Percentiles rank a stretch among this genome's conserved stretches.
phyloP scores from a whole-genome alignment of 2,888 invertebrate species.

The Hyppa rectilinea region DNA sequence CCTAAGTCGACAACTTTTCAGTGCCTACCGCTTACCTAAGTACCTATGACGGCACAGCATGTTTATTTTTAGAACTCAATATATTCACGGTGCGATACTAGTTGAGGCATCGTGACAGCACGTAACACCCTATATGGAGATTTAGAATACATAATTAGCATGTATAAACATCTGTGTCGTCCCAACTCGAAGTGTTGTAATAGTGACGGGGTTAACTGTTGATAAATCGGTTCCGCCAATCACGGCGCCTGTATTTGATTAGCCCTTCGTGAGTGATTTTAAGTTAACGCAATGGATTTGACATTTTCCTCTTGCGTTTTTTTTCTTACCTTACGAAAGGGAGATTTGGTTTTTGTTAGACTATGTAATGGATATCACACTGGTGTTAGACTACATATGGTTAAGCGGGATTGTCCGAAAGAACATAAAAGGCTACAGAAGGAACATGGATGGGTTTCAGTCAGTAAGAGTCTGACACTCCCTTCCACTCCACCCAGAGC shows the following conservation, averaged over 20 bases:
- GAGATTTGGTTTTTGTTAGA: too few relatives aligned
- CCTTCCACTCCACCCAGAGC: too few relatives aligned
- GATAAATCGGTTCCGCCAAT: constrained; percentile 63
- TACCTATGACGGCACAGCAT: constrained; percentile 13
- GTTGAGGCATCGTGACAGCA: constrained; percentile 35
- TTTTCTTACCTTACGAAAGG: too few relatives aligned
- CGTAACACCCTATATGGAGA: constrained; percentile 43
- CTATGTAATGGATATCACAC: too few relatives aligned
- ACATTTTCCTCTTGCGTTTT: constrained; percentile 2
- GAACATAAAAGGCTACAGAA: too few relatives aligned
- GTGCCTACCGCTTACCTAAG: constrained; percentile 8
- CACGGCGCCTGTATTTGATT: constrained; percentile 49
- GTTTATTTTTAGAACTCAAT: constrained; percentile 49
- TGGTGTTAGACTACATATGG: too few relatives aligned
- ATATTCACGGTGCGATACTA: constrained; percentile 37
- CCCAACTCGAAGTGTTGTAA: constrained; percentile 49
- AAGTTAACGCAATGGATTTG: constrained; percentile 36
- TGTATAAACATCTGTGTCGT: constrained; percentile 45
- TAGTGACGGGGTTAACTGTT: constrained; percentile 37
- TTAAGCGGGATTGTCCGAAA: too few relatives aligned
- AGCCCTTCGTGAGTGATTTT: constrained; percentile 58
- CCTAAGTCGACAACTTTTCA: not conserved
- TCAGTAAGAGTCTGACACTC: too few relatives aligned
- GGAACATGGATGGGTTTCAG: too few relatives aligned
- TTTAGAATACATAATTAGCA: constrained; percentile 42